Evolutionary conservation across 2,888 invertebrate species (phyloP).

Genomic region (Amphipyra tragopoginis): DNA sequence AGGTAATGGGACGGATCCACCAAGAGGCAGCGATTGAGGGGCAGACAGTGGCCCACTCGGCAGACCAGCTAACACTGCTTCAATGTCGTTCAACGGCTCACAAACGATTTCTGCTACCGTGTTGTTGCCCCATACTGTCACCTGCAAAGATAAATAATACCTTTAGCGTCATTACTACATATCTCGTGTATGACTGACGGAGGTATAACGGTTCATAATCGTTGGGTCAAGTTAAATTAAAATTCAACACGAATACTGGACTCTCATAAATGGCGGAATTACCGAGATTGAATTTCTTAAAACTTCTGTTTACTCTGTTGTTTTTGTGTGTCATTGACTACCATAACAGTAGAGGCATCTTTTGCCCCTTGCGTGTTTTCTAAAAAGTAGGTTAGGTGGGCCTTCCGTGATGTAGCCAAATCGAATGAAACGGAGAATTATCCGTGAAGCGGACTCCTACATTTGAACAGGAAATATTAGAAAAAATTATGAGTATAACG

Average conservation of each 20-base stretch:
- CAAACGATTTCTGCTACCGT: conserved; percentile 85
- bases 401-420: conserved; percentile 43
- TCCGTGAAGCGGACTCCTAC: conserved; percentile 44
- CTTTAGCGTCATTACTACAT: conserved; percentile 24
- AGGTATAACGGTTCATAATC: conserved; percentile 43
- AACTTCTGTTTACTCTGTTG: conserved; percentile 37
- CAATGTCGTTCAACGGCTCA: conserved; percentile 84
- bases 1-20: conserved; percentile 75
- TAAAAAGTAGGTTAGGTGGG: conserved; percentile 42
- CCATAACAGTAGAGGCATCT: conserved; percentile 41
- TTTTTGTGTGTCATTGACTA: conserved; percentile 42
- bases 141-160: conserved; percentile 71
- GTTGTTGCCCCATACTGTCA: conserved; percentile 80
- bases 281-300: conserved; percentile 44
- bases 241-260: conserved; percentile 48
- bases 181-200: conserved; percentile 36
- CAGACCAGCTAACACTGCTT: conserved; percentile 79
- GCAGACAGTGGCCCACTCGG: conserved; percentile 81
- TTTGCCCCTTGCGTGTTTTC: conserved; percentile 46
- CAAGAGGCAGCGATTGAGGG: conserved; percentile 74
- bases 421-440: conserved; percentile 39
- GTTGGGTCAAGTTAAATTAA: conserved; percentile 45
- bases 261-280: conserved; percentile 37
- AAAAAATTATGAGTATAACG: conserved; percentile 38
- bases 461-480: conserved; percentile 36